Percentiles rank a stretch among this genome's conserved stretches.
phyloP scores from a whole-genome alignment of 2,888 invertebrate genomes.

The Diarsia brunnea region DNA sequence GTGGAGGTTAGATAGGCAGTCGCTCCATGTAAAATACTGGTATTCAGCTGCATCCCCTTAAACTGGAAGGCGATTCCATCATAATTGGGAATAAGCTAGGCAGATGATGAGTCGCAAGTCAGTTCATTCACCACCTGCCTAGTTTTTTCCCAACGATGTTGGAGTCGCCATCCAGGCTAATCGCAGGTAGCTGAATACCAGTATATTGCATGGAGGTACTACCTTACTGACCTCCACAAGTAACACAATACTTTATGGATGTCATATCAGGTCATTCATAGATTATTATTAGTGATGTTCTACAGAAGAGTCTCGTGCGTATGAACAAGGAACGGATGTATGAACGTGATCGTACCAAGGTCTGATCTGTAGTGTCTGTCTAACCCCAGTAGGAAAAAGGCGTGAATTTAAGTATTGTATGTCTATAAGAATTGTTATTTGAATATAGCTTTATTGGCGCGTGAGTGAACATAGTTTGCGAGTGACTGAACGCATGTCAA shows the following conservation, averaged over 20 bases:
- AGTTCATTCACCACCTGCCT: not conserved
- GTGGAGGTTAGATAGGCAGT: too few species aligned
- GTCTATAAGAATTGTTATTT: slow-evolving; percentile 7
- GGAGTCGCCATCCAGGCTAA: not conserved
- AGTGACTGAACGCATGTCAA: slow-evolving; percentile 7
- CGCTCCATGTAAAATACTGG: too few species aligned
- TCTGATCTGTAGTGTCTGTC: not conserved
- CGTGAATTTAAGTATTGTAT: not conserved
- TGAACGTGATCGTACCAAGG: not conserved
- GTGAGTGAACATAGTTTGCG: slow-evolving; percentile 16
- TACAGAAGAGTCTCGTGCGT: not conserved
- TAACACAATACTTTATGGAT: not conserved
- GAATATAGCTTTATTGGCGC: not conserved
- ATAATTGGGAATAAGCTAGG: too few species aligned
- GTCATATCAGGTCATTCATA: not conserved
- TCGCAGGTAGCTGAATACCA: not conserved
- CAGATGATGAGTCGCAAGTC: not conserved
- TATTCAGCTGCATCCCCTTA: too few species aligned
- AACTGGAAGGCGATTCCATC: too few species aligned
- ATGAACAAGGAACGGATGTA: not conserved
- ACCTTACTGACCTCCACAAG: not conserved
- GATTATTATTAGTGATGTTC: not conserved
- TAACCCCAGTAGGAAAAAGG: not conserved
- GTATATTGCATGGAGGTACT: not conserved
- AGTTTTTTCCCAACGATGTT: not conserved